Percentiles rank a stretch among this genome's conserved stretches.
Conservation (phyloP, 2,797 vertebrate species). For the Pseudopleuronectes americanus region DNA sequence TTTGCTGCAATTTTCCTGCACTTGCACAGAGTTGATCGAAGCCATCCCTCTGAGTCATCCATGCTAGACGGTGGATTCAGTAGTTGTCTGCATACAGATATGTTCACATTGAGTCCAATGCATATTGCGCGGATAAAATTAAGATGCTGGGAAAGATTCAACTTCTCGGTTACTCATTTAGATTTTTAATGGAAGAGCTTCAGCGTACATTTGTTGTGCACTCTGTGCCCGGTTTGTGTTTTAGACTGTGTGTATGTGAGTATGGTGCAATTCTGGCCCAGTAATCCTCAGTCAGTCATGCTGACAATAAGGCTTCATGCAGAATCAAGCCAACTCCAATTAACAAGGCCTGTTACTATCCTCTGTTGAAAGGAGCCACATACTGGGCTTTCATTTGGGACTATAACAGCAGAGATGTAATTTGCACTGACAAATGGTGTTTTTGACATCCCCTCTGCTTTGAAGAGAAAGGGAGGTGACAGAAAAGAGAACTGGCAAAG, state of each 20-base stretch:
- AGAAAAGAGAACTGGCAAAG: slow-evolving; percentile 67
- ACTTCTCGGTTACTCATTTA: neutral
- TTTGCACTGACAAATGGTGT: slow-evolving; percentile 74
- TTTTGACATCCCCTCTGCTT: slow-evolving; percentile 68
- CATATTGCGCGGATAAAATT: neutral
- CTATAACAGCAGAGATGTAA: slow-evolving; percentile 72
- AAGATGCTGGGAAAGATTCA: neutral
- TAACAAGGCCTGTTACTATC: slow-evolving; percentile 80
- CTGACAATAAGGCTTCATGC: slow-evolving; percentile 76
- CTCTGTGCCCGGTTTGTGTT: slow-evolving; percentile 33
- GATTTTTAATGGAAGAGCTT: slow-evolving; percentile 20
- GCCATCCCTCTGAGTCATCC: slow-evolving; percentile 36
- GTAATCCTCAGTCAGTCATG: slow-evolving; percentile 71
- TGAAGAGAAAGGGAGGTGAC: slow-evolving; percentile 59
- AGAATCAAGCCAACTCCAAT: slow-evolving; percentile 82
- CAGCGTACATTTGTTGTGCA: slow-evolving; percentile 51
- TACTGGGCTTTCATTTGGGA: slow-evolving; percentile 77
- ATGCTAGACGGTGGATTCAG: slow-evolving; percentile 32
- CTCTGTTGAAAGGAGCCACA: slow-evolving; percentile 77
- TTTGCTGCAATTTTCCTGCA: slow-evolving; percentile 32
- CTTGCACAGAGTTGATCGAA: slow-evolving; percentile 31
- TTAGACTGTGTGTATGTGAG: slow-evolving; percentile 53
- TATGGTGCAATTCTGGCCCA: slow-evolving; percentile 63
- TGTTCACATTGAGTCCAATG: slow-evolving; percentile 10
- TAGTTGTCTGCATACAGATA: slow-evolving; percentile 37